Evolutionary conservation across 2,797 vertebrate species (phyloP).

Genomic region (Ambastaia sidthimunki): DNA sequence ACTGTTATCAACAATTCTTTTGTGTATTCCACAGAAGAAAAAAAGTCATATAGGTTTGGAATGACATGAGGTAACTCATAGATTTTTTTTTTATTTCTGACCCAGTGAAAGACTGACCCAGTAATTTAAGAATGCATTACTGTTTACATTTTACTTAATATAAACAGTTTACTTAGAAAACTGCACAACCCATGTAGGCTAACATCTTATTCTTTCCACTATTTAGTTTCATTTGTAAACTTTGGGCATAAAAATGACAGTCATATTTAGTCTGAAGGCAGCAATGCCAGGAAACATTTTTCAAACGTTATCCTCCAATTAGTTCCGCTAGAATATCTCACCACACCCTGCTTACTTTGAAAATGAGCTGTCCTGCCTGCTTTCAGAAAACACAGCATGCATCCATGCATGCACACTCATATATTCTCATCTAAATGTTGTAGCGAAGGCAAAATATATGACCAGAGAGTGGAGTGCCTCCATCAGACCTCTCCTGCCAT

Average conservation of each 20-base stretch:
- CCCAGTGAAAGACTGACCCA: no score
- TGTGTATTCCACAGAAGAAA: no score
- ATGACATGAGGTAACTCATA: no score
- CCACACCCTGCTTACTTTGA: neutral
- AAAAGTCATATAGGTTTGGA: no score
- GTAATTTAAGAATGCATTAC: no score
- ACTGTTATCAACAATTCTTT: no score
- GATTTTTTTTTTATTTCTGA: no score
- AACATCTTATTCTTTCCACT: neutral
- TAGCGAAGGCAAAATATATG: slow-evolving; percentile 6
- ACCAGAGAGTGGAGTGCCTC: neutral
- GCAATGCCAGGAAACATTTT: neutral
- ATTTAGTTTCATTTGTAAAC: neutral
- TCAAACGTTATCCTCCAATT: slow-evolving; percentile 34
- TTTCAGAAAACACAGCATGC: slow-evolving; percentile 3
- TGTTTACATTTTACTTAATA: no score
- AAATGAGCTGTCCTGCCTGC: slow-evolving; percentile 2
- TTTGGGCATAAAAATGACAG: neutral
- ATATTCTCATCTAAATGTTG: slow-evolving; percentile 20
- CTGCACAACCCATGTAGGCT: no score
- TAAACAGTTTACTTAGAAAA: no score
- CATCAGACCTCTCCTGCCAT: slow-evolving; percentile 4
- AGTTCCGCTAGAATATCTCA: slow-evolving; percentile 22
- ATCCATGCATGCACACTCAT: neutral
- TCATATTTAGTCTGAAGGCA: neutral